These are phyloP conservation scores for Cremastobaeus sp. DNA, from an alignment of 2,888 invertebrate species.

Conservation along the genomic window DNA sequence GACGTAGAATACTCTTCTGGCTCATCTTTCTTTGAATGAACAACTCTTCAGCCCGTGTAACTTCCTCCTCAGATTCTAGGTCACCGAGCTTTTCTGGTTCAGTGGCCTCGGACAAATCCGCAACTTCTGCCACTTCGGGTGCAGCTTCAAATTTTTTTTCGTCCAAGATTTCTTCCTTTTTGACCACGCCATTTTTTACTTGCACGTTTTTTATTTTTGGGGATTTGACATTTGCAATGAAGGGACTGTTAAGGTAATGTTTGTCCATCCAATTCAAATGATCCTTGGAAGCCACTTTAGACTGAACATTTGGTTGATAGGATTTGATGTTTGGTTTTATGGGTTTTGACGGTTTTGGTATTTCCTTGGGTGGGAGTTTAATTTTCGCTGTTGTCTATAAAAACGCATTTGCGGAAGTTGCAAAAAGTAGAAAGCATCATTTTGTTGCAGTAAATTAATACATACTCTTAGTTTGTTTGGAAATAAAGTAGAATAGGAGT, in stretches of 20 bases:
- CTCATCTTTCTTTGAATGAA: not conserved
- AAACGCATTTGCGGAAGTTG: no score
- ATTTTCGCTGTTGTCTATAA: not conserved
- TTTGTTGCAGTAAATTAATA: no score
- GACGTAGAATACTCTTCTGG: conserved; percentile 28
- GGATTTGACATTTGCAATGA: not conserved
- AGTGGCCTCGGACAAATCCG: no score
- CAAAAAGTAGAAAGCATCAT: no score
- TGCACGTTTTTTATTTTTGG: conserved; percentile 1
- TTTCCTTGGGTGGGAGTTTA: conserved; percentile 12
- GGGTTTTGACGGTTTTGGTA: not conserved
- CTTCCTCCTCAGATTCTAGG: no score
- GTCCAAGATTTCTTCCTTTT: not conserved
- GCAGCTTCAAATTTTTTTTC: not conserved
- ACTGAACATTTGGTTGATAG: no score
- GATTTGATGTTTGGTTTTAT: no score
- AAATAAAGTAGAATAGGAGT: not conserved
- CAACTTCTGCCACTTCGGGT: no score
- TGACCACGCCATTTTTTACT: not conserved
- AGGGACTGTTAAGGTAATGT: conserved; percentile 5
- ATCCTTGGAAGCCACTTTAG: no score
- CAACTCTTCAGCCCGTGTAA: not conserved
- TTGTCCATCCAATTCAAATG: conserved; percentile 14
- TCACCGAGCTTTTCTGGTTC: not conserved
- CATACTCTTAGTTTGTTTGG: conserved; percentile 23